These are phyloP conservation scores for Rhamnusium bicolor DNA, from an alignment of 2,888 invertebrate genomes.

Conservation along the genomic window DNA sequence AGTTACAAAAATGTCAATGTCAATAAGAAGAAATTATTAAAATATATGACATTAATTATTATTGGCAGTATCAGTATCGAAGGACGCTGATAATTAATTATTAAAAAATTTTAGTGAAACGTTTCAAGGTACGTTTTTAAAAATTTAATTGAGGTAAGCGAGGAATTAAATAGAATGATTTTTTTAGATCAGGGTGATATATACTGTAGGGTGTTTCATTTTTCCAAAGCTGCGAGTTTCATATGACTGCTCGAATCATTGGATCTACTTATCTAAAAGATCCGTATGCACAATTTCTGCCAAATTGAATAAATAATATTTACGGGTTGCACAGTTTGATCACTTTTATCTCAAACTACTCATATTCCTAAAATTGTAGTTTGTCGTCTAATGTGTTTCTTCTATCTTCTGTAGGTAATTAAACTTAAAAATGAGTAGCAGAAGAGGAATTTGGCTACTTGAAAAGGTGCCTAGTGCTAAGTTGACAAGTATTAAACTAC, in stretches of 20 bases:
- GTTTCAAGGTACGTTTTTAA: too few species aligned
- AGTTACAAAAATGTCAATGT: too few species aligned
- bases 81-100: too few species aligned
- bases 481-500: neutral
- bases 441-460: neutral
- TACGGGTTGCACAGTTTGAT: too few species aligned
- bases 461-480: neutral
- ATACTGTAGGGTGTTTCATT: too few species aligned
- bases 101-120: too few species aligned
- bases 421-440: neutral
- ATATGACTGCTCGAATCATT: neutral
- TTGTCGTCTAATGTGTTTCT: neutral
- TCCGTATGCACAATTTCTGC: neutral
- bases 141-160: too few species aligned
- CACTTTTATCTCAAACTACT: neutral
- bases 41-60: too few species aligned
- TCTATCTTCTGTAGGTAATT: neutral
- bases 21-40: too few species aligned
- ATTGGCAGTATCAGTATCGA: too few species aligned
- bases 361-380: neutral
- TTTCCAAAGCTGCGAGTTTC: neutral
- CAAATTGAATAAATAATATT: neutral
- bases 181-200: too few species aligned
- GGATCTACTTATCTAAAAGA: neutral
- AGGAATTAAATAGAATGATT: too few species aligned